These are phyloP conservation scores for Ametastegia equiseti DNA, from an alignment of 2,888 invertebrate genomes.

Conservation along the genomic window DNA sequence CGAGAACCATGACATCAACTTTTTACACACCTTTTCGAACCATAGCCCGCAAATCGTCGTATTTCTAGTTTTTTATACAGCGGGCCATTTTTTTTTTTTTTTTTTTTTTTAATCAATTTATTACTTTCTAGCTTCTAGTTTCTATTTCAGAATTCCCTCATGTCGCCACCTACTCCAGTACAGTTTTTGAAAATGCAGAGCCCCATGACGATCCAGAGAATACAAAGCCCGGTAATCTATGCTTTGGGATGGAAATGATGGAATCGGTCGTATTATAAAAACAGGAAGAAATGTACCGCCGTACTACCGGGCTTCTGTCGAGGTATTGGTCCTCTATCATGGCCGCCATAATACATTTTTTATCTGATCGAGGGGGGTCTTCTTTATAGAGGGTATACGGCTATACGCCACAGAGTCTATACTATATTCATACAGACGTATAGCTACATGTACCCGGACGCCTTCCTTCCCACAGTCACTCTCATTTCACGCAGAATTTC, in stretches of 20 bases:
- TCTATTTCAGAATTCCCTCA: background rate
- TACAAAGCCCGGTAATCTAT: background rate
- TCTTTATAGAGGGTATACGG: slow-evolving; percentile 73
- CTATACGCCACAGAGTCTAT: slow-evolving; percentile 54
- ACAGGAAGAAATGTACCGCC: slow-evolving; percentile 37
- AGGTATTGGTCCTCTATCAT: slow-evolving; percentile 75
- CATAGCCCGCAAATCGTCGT: background rate
- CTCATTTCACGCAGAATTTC: slow-evolving; percentile 53
- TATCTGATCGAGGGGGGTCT: slow-evolving; percentile 76
- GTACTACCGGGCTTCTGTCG: slow-evolving; percentile 58
- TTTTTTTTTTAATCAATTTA: too few relatives aligned
- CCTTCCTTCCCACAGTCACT: slow-evolving; percentile 20
- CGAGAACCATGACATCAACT: background rate
- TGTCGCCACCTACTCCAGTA: background rate
- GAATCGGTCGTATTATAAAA: slow-evolving; percentile 28
- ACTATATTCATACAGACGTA: background rate
- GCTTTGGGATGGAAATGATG: slow-evolving; percentile 20
- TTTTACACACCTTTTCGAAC: background rate
- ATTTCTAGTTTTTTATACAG: background rate
- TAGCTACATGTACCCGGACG: background rate
- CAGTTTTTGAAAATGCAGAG: background rate
- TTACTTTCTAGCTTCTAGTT: background rate
- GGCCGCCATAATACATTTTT: slow-evolving; percentile 76
- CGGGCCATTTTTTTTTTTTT: background rate
- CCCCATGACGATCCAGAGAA: background rate